Conservation (phyloP, 2,113 vertebrate species). For the Dermatemys mawii region DNA sequence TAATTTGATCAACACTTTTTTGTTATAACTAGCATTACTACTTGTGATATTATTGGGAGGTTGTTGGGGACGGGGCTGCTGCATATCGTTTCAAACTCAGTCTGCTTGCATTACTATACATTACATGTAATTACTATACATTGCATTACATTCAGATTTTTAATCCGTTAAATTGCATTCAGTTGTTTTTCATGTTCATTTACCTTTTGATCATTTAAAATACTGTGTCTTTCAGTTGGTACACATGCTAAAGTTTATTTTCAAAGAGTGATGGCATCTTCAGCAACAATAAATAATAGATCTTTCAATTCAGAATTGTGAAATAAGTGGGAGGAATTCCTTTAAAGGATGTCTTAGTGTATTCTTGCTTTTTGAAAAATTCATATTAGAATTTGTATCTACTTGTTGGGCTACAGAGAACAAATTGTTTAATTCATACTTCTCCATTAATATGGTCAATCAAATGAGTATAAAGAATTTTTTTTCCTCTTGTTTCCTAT, state of each 20-base stretch:
- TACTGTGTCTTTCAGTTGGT: background rate
- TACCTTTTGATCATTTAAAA: background rate
- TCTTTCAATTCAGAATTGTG: background rate
- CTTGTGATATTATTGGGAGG: background rate
- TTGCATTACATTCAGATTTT: too few species aligned
- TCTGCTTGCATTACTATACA: rapidly evolving
- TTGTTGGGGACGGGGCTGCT: background rate
- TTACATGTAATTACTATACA: too few species aligned
- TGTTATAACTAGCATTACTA: background rate
- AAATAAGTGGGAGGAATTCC: background rate
- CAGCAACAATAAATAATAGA: background rate
- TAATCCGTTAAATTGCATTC: background rate
- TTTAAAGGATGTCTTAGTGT: background rate
- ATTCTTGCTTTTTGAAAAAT: background rate
- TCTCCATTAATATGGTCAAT: background rate
- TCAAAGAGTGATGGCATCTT: background rate
- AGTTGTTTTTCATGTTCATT: background rate
- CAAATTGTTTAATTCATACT: background rate
- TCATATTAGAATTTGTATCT: background rate
- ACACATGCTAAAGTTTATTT: background rate
- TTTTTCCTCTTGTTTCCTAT: conserved; percentile 39
- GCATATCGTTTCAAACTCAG: background rate
- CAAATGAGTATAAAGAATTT: background rate
- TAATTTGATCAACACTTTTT: background rate
- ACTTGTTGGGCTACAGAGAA: rapidly evolving